Conservation (phyloP, 2,797 vertebrate genomes). For the Sitta carolinensis region DNA sequence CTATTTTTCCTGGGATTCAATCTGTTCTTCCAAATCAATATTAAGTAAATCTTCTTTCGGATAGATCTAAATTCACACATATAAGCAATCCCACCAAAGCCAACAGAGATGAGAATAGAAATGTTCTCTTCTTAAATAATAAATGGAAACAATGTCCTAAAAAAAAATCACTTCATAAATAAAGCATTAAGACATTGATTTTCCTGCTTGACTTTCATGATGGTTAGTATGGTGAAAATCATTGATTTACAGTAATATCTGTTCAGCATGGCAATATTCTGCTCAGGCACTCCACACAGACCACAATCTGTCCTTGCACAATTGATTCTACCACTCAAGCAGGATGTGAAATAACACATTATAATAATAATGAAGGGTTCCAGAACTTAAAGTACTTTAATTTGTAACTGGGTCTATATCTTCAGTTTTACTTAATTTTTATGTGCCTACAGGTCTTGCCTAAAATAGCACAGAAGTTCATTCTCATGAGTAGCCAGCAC, state of each 20-base stretch:
- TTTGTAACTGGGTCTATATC: not conserved
- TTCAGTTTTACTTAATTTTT: not conserved
- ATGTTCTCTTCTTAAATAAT: not conserved
- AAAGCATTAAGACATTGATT: not conserved
- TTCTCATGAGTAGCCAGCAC: not conserved
- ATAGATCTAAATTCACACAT: not conserved
- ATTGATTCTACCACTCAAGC: not conserved
- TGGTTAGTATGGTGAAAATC: not conserved
- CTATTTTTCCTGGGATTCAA: not conserved
- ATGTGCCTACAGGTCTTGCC: not conserved
- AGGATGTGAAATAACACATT: not conserved
- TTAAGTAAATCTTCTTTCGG: not conserved
- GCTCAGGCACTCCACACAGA: not conserved
- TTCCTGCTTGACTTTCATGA: not conserved
- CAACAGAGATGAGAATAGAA: not conserved
- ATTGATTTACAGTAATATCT: not conserved
- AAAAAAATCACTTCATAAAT: not conserved
- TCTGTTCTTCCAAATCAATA: not conserved
- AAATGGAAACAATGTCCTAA: not conserved
- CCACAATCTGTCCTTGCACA: not conserved
- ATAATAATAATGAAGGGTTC: not conserved
- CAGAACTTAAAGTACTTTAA: not conserved
- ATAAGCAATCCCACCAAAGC: not conserved
- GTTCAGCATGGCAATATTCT: not conserved
- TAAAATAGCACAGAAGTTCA: not conserved